phyloP scores from a whole-genome alignment of 2,797 vertebrate genomes.

The Tadarida brasiliensis region DNA sequence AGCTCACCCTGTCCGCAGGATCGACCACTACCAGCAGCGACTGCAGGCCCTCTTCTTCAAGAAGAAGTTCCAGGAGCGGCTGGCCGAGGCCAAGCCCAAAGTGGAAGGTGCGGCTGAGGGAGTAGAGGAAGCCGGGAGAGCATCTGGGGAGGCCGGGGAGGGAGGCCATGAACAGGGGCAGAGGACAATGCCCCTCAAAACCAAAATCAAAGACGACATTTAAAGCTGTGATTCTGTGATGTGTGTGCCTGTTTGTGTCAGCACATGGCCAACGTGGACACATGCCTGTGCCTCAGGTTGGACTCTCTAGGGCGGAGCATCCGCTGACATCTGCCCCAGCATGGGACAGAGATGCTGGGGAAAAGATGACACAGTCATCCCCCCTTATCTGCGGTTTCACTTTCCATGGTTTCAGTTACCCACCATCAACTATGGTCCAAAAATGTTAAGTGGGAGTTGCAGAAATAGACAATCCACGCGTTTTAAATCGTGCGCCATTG shows the following conservation, averaged over 20 bases:
- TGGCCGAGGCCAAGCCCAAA: slow-evolving; percentile 97
- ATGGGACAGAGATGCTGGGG: background rate
- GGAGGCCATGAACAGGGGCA: background rate
- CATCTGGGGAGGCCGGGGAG: background rate
- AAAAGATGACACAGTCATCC: background rate
- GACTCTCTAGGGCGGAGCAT: fast-evolving
- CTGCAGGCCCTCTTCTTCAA: slow-evolving; percentile 98
- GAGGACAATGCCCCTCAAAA: background rate
- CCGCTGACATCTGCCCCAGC: background rate
- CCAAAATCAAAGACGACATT: background rate
- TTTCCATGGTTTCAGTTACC: background rate
- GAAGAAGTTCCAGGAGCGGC: slow-evolving; percentile 98
- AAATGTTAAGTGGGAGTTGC: background rate
- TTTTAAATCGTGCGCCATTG: background rate
- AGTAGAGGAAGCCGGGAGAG: background rate
- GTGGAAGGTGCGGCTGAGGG: slow-evolving; percentile 92
- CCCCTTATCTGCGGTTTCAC: background rate
- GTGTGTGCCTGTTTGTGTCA: background rate
- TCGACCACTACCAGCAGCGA: slow-evolving; percentile 97
- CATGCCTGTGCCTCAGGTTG: background rate
- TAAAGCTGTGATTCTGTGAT: background rate
- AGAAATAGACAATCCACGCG: background rate
- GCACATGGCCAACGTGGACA: background rate
- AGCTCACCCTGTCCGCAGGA: slow-evolving; percentile 88
- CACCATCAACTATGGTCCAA: background rate